A percentile compares a stretch with the other conserved stretches of the same genome.
Conservation (phyloP, 1,140 invertebrate genomes). For the Chionoecetes opilio region DNA sequence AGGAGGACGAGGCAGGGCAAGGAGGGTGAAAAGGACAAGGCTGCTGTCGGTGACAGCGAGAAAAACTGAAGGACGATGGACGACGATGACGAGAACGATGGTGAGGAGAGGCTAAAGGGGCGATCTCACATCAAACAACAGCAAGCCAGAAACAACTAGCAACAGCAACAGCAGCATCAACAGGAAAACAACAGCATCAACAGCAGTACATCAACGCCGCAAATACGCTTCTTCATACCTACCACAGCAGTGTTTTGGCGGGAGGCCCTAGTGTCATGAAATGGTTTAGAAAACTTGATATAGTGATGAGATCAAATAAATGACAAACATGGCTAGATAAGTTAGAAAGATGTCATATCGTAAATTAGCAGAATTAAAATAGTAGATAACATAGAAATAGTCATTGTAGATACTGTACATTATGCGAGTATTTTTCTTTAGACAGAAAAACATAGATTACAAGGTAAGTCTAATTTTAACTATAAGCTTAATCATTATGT, state of each 20-base stretch:
- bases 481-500: neutral
- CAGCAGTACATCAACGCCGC: neutral
- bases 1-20: conserved; percentile 40
- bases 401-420: no score
- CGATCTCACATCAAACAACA: neutral
- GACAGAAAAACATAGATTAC: no score
- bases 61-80: no score
- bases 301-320: neutral
- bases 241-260: neutral
- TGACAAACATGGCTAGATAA: no score
- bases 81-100: neutral
- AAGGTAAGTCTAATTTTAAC: neutral
- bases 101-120: neutral
- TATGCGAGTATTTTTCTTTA: no score
- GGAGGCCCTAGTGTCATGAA: neutral
- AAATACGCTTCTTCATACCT: neutral
- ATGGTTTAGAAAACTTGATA: neutral
- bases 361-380: no score
- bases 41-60: neutral
- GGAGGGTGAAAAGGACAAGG: neutral
- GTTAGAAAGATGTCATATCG: no score
- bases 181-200: neutral
- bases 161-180: neutral
- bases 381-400: no score
- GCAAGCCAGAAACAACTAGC: conserved; percentile 1